phyloP scores from a whole-genome alignment of 92 coral and sea anemone genomes.

The Anthopleura xanthogrammica region DNA sequence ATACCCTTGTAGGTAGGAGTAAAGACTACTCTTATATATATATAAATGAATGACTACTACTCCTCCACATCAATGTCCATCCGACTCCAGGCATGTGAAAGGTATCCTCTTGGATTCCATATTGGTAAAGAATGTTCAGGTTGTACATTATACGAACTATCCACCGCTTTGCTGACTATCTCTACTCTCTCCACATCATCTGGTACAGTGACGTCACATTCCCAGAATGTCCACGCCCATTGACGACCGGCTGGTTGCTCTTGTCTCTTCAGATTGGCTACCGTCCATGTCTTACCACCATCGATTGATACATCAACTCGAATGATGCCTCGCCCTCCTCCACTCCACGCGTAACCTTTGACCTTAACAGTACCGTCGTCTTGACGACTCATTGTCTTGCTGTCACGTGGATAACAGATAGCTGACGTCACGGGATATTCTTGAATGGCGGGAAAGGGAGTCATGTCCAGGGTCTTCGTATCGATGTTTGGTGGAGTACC shows the following conservation, averaged over 20 bases:
- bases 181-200: conserved; percentile 55
- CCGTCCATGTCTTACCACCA: conserved; percentile 77
- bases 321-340: conserved; percentile 68
- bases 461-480: conserved; percentile 62
- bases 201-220: conserved; percentile 56
- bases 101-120: conserved; percentile 85
- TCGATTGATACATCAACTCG: conserved; percentile 77
- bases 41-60: too few species aligned
- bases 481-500: conserved; percentile 65
- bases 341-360: conserved; percentile 81
- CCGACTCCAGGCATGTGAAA: conserved; percentile 91
- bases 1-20: too few species aligned
- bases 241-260: conserved; percentile 43
- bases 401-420: conserved; percentile 61
- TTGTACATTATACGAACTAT: conserved; percentile 72
- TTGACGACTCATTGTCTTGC: conserved; percentile 29
- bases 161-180: conserved; percentile 83
- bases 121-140: conserved; percentile 78
- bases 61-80: conserved; percentile 42
- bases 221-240: conserved; percentile 80
- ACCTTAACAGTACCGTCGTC: conserved; percentile 54
- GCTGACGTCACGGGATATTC: conserved; percentile 78
- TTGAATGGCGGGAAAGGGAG: conserved; percentile 64
- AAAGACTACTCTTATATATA: too few species aligned
- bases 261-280: conserved; percentile 50